phyloP scores from a whole-genome alignment of 2,888 invertebrate genomes.

The Ditula angustiorana region DNA sequence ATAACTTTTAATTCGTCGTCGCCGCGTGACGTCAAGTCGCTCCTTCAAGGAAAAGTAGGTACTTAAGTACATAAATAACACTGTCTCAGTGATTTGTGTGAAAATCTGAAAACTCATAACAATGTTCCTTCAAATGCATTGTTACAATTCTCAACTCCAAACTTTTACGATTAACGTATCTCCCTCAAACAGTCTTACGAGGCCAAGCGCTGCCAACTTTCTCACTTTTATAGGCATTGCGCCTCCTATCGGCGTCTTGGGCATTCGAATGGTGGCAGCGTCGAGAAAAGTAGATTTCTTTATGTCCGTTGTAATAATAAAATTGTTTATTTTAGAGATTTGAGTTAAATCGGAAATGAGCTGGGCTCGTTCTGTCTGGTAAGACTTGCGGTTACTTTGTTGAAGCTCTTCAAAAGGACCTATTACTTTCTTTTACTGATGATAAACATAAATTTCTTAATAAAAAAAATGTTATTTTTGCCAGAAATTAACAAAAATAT shows the following conservation, averaged over 20 bases:
- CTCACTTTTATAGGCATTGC: neutral
- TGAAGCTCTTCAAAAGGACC: neutral
- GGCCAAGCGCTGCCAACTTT: neutral
- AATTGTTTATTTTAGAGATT: conserved; percentile 40
- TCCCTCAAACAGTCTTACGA: conserved; percentile 27
- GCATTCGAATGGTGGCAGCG: neutral
- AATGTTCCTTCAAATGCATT: conserved; percentile 35
- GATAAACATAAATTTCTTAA: too few species aligned
- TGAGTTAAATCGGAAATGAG: conserved; percentile 34
- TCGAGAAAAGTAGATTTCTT: conserved; percentile 38
- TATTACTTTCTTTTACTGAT: too few species aligned
- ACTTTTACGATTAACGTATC: conserved; percentile 40
- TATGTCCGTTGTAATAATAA: conserved; percentile 37
- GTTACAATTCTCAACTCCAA: conserved; percentile 31
- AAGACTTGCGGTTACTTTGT: conserved; percentile 1
- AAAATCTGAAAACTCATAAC: conserved; percentile 39
- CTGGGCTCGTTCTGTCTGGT: conserved; percentile 1
- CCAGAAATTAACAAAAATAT: too few species aligned
- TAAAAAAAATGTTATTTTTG: too few species aligned
- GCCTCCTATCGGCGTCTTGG: conserved; percentile 19
- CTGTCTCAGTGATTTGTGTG: conserved; percentile 32
- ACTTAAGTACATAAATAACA: conserved; percentile 14
- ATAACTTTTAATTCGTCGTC: too few species aligned
- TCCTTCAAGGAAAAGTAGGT: neutral
- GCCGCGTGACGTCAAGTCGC: too few species aligned